Evolutionary conservation across 2,113 vertebrate genomes (phyloP).

Genomic region (Myrmecobius fasciatus): DNA sequence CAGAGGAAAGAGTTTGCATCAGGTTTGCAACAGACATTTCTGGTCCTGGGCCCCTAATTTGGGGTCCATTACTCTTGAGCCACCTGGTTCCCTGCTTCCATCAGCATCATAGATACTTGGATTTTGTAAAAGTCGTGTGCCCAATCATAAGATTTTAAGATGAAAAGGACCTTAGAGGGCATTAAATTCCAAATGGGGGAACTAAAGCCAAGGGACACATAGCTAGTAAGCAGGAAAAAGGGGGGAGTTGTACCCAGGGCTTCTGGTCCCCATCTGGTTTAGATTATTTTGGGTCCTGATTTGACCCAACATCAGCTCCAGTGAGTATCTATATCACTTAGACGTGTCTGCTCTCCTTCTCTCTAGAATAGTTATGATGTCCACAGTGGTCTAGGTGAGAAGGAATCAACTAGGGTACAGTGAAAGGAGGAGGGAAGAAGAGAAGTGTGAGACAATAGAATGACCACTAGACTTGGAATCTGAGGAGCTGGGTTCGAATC

Average conservation of each 20-base stretch:
- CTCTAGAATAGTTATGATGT: background rate
- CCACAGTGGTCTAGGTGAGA: background rate
- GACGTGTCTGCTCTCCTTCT: background rate
- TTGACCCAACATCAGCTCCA: background rate
- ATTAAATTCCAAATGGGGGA: background rate
- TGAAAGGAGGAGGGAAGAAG: background rate
- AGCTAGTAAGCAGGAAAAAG: background rate
- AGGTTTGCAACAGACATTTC: background rate
- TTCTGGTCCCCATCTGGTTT: background rate
- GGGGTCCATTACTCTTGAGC: background rate
- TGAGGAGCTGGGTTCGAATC: background rate
- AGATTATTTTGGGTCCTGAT: background rate
- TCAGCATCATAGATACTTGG: background rate
- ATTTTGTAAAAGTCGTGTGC: background rate
- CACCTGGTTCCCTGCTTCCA: background rate
- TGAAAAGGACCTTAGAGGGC: background rate
- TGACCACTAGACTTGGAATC: background rate
- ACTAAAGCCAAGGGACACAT: background rate
- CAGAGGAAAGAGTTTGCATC: background rate
- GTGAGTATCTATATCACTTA: background rate
- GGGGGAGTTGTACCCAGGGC: no score
- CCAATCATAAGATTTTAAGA: background rate
- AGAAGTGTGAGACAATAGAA: background rate
- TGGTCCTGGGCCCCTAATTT: background rate
- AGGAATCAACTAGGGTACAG: background rate